Evolutionary conservation across 2,113 vertebrate genomes (phyloP).

Genomic region (Aleadryas rufinucha): DNA sequence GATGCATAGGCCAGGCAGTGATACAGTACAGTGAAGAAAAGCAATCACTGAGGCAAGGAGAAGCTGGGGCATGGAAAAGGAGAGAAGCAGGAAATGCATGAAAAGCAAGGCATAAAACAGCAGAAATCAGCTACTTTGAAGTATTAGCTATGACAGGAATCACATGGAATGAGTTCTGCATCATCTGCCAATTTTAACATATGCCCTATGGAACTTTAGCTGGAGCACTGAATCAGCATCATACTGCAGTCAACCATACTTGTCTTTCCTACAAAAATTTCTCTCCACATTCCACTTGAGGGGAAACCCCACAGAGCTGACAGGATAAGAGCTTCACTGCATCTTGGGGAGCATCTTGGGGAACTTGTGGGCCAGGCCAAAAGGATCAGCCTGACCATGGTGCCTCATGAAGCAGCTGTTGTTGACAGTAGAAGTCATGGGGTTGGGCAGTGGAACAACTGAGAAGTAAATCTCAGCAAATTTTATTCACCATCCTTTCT

Average conservation of each 20-base stretch:
- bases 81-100: not conserved
- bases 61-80: not conserved
- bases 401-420: not conserved
- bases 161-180: not conserved
- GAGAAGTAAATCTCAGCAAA: not conserved
- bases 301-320: not conserved
- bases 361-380: not conserved
- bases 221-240: not conserved
- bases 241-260: not conserved
- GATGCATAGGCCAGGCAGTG: not conserved
- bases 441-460: not conserved
- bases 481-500: not conserved
- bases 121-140: not conserved
- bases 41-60: not conserved
- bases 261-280: not conserved
- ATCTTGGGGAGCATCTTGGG: not conserved
- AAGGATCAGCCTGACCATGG: accelerated
- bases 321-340: not conserved
- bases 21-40: not conserved
- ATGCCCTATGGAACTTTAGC: not conserved
- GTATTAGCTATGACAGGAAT: not conserved
- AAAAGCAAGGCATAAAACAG: not conserved
- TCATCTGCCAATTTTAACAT: not conserved
- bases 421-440: not conserved
- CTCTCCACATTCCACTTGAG: not conserved